phyloP scores from a whole-genome alignment of 1,140 invertebrate species.

The Ceratina japonica region DNA sequence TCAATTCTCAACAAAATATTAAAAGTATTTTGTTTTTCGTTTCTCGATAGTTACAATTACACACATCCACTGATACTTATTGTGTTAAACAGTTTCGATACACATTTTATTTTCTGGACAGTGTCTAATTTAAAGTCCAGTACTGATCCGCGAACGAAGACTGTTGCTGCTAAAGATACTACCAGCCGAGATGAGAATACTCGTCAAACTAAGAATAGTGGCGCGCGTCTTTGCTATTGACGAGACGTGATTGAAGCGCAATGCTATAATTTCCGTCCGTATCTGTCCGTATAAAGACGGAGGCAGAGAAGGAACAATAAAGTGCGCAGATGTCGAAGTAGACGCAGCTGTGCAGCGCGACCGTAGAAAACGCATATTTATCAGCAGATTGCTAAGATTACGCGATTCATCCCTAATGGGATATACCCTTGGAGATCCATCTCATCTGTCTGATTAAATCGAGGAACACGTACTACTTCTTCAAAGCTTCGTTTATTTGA shows the following conservation, averaged over 20 bases:
- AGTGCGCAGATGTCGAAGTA: conserved; percentile 21
- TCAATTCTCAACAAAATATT: no score
- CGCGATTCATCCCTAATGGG: neutral
- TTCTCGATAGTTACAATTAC: no score
- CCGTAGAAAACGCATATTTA: conserved; percentile 21
- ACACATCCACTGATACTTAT: no score
- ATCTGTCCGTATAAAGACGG: conserved; percentile 32
- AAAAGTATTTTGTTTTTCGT: no score
- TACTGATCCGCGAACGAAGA: no score
- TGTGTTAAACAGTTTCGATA: no score
- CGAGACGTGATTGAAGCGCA: conserved; percentile 24
- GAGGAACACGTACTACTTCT: neutral
- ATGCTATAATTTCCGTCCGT: conserved; percentile 30
- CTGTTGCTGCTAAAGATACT: neutral
- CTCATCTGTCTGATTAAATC: neutral
- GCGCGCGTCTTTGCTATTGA: conserved; percentile 29
- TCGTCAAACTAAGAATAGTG: conserved; percentile 31
- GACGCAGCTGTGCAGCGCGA: conserved; percentile 27
- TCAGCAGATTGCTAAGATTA: conserved; percentile 43
- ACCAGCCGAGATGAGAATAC: neutral
- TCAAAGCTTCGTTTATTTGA: no score
- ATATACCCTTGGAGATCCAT: neutral
- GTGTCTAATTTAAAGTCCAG: neutral
- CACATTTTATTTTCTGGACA: no score
- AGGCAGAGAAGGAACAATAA: conserved; percentile 29